Evolutionary conservation across 1,140 invertebrate species (phyloP).

Genomic region (Linepithema humile): DNA sequence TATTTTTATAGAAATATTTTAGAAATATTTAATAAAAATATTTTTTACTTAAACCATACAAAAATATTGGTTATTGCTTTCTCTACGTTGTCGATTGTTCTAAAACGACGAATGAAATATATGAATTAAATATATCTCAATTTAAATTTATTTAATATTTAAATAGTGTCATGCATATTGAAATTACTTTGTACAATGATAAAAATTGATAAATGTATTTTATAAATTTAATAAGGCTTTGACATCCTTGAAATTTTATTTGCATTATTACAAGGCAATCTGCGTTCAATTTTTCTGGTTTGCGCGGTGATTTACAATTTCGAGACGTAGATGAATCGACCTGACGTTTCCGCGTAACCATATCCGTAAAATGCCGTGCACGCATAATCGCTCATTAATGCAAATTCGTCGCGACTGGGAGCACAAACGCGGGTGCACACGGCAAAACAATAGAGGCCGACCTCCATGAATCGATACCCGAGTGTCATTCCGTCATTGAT

Average conservation of each 20-base stretch:
- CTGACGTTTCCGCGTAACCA: constrained; percentile 23
- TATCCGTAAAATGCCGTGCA: constrained; percentile 9
- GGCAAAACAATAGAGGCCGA: constrained; percentile 31
- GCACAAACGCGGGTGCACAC: constrained; percentile 5
- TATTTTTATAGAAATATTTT: too few relatives aligned
- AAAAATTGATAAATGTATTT: neutral
- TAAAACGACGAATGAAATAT: neutral
- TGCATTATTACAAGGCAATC: neutral
- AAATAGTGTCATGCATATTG: neutral
- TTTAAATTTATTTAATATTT: neutral
- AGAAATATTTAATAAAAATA: neutral
- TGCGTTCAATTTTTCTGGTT: neutral
- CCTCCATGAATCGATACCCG: constrained; percentile 54
- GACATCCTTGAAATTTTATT: constrained; percentile 6
- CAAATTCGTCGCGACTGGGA: constrained; percentile 26
- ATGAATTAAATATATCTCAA: neutral
- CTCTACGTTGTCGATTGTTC: neutral
- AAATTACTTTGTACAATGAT: neutral
- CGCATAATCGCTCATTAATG: constrained; percentile 42
- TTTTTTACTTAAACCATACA: neutral
- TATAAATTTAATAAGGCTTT: neutral
- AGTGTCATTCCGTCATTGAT: constrained; percentile 16
- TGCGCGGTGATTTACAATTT: neutral
- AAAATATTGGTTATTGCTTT: neutral
- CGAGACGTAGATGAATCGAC: neutral